These are phyloP conservation scores for Trichosurus vulpecula DNA, from an alignment of 2,797 vertebrate genomes.

Conservation along the genomic window DNA sequence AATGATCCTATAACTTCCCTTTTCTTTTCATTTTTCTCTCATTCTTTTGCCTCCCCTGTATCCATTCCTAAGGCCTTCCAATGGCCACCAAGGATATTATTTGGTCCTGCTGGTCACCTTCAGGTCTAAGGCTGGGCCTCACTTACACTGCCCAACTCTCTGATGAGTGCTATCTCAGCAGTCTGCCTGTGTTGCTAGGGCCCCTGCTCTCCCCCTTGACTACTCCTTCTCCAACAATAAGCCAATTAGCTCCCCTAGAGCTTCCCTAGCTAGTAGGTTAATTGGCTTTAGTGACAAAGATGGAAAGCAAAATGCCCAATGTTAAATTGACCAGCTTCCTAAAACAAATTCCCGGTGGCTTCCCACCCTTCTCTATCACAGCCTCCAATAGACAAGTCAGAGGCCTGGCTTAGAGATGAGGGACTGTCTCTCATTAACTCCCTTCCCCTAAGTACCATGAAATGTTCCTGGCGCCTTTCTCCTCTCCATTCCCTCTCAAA, in stretches of 20 bases:
- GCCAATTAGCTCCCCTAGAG: constrained; percentile 43
- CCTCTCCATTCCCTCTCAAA: neutral
- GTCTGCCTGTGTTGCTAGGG: neutral
- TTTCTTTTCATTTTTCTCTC: neutral
- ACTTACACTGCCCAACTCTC: neutral
- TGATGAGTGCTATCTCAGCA: constrained; percentile 49
- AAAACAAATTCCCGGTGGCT: constrained; percentile 35
- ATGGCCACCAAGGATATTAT: neutral
- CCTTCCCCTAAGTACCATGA: neutral
- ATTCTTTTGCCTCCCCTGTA: neutral
- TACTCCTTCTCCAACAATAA: constrained; percentile 27
- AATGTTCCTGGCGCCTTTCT: neutral
- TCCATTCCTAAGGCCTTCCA: neutral
- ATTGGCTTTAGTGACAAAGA: constrained; percentile 60
- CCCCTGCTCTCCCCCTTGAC: neutral
- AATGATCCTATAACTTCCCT: neutral
- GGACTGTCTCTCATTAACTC: constrained; percentile 42
- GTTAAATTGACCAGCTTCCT: constrained; percentile 33
- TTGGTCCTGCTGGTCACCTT: neutral
- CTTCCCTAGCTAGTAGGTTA: constrained; percentile 34
- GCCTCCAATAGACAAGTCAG: constrained; percentile 36
- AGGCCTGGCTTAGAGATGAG: constrained; percentile 12
- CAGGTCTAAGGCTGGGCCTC: neutral
- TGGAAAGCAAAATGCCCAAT: constrained; percentile 27
- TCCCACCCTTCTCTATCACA: constrained; percentile 41